Percentiles rank a stretch among this genome's conserved stretches.
Evolutionary conservation across 2,797 vertebrate species (phyloP).

Genomic region (Micromesistius poutassou): DNA sequence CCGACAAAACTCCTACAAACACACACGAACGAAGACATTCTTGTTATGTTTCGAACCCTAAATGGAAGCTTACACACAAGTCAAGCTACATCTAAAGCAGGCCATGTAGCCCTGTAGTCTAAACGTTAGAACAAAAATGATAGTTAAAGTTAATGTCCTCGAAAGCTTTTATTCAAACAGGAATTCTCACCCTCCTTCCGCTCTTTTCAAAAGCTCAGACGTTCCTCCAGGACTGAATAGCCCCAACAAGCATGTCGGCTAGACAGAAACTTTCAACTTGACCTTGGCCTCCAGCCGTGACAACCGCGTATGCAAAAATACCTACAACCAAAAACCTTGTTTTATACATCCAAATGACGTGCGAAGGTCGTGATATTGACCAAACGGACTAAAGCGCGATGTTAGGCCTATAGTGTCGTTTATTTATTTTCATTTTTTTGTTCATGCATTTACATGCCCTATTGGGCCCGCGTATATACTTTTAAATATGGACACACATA

Average conservation of each 20-base stretch:
- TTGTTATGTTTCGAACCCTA: slow-evolving; percentile 32
- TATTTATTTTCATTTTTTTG: neutral
- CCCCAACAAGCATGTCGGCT: slow-evolving; percentile 75
- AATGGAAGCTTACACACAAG: neutral
- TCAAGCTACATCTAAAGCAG: slow-evolving; percentile 18
- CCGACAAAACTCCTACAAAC: slow-evolving; percentile 40
- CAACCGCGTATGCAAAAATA: slow-evolving; percentile 70
- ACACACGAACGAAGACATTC: slow-evolving; percentile 16
- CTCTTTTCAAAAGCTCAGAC: slow-evolving; percentile 72
- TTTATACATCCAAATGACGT: slow-evolving; percentile 31
- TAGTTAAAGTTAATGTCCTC: slow-evolving; percentile 73
- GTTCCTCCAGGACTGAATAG: slow-evolving; percentile 74
- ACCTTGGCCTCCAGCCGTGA: slow-evolving; percentile 92
- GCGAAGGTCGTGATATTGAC: neutral
- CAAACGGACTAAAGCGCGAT: neutral
- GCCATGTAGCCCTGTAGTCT: slow-evolving; percentile 6
- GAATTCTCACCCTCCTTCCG: slow-evolving; percentile 75
- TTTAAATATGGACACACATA: neutral
- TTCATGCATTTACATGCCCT: neutral
- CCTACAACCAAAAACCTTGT: slow-evolving; percentile 58
- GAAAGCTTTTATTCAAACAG: slow-evolving; percentile 70
- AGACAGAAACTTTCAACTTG: slow-evolving; percentile 95
- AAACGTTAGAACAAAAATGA: slow-evolving; percentile 58
- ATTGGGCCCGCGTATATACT: neutral
- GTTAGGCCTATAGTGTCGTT: neutral